These are phyloP conservation scores for Chromis chromis DNA, from an alignment of 2,797 vertebrate genomes.

Conservation along the genomic window DNA sequence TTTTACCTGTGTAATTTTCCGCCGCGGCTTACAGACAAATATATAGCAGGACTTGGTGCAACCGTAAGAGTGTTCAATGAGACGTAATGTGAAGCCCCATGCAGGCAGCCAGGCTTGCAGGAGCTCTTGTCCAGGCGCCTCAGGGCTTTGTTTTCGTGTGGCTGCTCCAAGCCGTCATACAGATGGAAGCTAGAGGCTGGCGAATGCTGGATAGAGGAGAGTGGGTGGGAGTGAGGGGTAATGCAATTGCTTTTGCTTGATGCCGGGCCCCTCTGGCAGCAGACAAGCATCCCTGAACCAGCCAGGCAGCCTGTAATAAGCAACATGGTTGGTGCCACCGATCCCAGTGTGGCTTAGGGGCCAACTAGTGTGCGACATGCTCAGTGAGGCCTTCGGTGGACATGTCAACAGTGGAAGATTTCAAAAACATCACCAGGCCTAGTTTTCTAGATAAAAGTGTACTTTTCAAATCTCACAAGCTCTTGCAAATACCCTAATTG, in stretches of 20 bases:
- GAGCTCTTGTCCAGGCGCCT: constrained; percentile 77
- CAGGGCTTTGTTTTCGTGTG: constrained; percentile 79
- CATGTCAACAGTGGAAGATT: constrained; percentile 57
- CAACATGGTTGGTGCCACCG: constrained; percentile 74
- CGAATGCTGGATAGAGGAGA: constrained; percentile 65
- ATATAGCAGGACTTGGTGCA: constrained; percentile 55
- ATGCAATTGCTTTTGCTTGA: constrained; percentile 84
- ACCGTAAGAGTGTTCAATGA: constrained; percentile 67
- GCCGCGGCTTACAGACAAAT: constrained; percentile 52
- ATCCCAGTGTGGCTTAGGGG: constrained; percentile 76
- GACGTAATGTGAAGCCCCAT: constrained; percentile 69
- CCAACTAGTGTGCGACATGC: constrained; percentile 73
- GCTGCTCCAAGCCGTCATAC: constrained; percentile 76
- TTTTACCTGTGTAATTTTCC: constrained; percentile 61
- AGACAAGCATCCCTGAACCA: constrained; percentile 81
- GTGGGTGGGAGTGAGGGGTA: constrained; percentile 72
- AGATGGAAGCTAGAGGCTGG: constrained; percentile 78
- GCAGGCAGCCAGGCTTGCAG: constrained; percentile 74
- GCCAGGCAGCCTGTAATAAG: constrained; percentile 82
- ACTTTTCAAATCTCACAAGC: constrained; percentile 39
- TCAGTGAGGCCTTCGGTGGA: constrained; percentile 43
- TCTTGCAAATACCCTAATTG: constrained; percentile 58
- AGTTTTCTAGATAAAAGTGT: constrained; percentile 39
- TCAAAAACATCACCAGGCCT: constrained; percentile 40
- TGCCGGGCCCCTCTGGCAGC: constrained; percentile 79